Conservation (phyloP, 2,113 vertebrate genomes). For the Tursiops truncatus region DNA sequence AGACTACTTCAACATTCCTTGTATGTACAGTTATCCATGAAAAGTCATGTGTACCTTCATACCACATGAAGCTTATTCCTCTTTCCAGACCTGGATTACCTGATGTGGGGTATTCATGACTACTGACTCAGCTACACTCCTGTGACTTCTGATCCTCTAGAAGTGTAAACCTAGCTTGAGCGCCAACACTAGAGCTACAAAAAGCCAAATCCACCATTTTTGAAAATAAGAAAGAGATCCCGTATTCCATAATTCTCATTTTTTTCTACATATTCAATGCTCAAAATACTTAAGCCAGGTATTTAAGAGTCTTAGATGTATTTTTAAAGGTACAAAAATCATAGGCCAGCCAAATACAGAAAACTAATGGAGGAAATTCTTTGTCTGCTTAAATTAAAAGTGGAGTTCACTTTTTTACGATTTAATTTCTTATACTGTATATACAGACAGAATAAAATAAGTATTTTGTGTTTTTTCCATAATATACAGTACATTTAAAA, state of each 20-base stretch:
- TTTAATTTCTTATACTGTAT: conserved; percentile 8
- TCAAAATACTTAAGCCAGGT: not conserved
- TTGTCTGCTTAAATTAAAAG: conserved; percentile 42
- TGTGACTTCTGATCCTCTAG: conserved; percentile 30
- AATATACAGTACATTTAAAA: not conserved
- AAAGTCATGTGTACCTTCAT: not conserved
- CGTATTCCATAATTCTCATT: not conserved
- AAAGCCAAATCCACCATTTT: not conserved
- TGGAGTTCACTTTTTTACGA: conserved; percentile 3
- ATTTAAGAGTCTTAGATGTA: not conserved
- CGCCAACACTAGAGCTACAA: not conserved
- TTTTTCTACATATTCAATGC: conserved; percentile 20
- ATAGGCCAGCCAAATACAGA: not conserved
- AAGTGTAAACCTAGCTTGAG: not conserved
- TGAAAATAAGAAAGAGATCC: not conserved
- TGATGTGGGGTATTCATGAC: not conserved
- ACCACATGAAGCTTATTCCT: not conserved
- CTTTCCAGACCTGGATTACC: not conserved
- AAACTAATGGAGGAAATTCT: not conserved
- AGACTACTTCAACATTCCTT: not conserved
- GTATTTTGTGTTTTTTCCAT: not conserved
- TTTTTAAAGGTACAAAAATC: conserved; percentile 15
- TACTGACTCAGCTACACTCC: not conserved
- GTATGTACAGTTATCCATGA: not conserved
- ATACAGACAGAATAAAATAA: not conserved